Evolutionary conservation across 1,140 invertebrate species (phyloP).

Genomic region (Drosophila mayri): DNA sequence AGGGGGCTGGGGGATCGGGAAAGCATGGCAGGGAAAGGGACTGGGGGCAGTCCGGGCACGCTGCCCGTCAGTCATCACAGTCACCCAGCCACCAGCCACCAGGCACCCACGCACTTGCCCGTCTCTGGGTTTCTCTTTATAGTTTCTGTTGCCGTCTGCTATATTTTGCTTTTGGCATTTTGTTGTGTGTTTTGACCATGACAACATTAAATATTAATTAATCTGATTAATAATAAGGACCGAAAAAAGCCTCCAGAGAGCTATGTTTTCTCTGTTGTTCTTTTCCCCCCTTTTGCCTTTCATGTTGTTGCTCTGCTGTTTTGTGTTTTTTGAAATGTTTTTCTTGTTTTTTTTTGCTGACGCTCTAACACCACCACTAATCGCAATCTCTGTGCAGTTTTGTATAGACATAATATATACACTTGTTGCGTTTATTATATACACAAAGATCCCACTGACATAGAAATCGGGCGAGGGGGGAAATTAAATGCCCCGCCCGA

Average conservation of each 20-base stretch:
- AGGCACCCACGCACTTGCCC: conserved; percentile 62
- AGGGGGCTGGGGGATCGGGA: conserved; percentile 2
- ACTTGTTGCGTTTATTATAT: conserved; percentile 45
- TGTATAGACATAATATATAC: conserved; percentile 14
- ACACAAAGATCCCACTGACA: conserved; percentile 61
- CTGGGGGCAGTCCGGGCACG: conserved; percentile 21
- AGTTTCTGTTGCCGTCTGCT: conserved; percentile 60
- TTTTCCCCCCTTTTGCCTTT: conserved; percentile 5
- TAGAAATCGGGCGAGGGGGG: conserved; percentile 11
- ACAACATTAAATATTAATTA: conserved; percentile 83
- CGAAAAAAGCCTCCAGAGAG: conserved; percentile 42
- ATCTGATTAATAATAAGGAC: conserved; percentile 70
- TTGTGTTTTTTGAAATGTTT: conserved; percentile 38
- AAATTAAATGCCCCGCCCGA: conserved; percentile 35
- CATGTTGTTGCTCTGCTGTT: conserved; percentile 30
- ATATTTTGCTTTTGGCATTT: conserved; percentile 40
- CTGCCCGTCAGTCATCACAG: conserved; percentile 42
- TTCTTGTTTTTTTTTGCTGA: conserved; percentile 35
- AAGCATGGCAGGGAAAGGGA: not conserved
- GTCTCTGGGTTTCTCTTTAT: conserved; percentile 36
- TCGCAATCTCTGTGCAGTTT: conserved; percentile 40
- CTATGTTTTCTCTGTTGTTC: conserved; percentile 1
- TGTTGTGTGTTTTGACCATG: conserved; percentile 71
- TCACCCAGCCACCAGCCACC: conserved; percentile 19
- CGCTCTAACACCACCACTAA: conserved; percentile 69